phyloP scores from a whole-genome alignment of 1,140 invertebrate species.

The Melipona quadrifasciata region DNA sequence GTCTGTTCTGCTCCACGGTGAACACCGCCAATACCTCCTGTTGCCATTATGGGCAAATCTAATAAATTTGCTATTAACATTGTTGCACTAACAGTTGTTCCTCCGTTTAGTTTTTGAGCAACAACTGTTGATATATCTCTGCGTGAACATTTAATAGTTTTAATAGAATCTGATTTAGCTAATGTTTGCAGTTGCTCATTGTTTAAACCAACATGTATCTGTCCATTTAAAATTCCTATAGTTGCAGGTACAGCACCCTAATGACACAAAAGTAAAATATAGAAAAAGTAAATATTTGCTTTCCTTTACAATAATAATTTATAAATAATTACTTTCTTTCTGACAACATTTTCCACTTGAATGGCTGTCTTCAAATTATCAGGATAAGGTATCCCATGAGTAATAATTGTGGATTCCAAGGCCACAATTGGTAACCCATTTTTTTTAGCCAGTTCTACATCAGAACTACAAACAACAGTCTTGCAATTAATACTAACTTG shows the following conservation, averaged over 20 bases:
- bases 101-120: conserved; percentile 89
- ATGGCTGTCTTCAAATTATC: conserved; percentile 94
- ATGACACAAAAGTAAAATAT: conserved; percentile 14
- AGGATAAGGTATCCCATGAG: conserved; percentile 98
- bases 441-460: conserved; percentile 84
- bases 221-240: conserved; percentile 93
- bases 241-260: conserved; percentile 97
- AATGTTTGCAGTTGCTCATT: conserved; percentile 85
- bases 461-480: conserved; percentile 72
- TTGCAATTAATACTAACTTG: background rate
- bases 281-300: background rate
- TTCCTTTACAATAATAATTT: background rate
- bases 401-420: conserved; percentile 98
- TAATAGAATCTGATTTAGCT: conserved; percentile 82
- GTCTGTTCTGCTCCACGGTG: conserved; percentile 92
- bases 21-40: conserved; percentile 95
- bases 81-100: conserved; percentile 98
- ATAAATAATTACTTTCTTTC: conserved; percentile 82
- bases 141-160: conserved; percentile 87
- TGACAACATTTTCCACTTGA: conserved; percentile 90
- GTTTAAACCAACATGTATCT: conserved; percentile 91
- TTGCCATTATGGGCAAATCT: conserved; percentile 96
- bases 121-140: conserved; percentile 92
- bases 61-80: conserved; percentile 91
- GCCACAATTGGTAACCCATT: conserved; percentile 91